phyloP scores from a whole-genome alignment of 2,797 vertebrate genomes.

The Octomys mimax region DNA sequence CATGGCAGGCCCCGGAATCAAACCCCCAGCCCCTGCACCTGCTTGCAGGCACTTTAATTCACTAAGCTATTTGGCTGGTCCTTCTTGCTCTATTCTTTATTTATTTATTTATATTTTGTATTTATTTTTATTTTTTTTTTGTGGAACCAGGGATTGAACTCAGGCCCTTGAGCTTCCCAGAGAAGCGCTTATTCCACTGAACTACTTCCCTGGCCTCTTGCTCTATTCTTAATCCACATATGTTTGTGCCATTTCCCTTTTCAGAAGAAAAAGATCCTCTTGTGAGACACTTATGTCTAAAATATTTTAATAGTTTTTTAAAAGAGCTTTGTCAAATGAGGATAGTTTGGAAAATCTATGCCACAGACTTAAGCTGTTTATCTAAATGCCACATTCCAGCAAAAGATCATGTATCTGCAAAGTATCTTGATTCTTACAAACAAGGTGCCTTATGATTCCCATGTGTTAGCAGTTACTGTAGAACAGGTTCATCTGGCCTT shows the following conservation, averaged over 20 bases:
- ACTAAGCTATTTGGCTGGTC: no score
- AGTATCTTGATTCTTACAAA: conserved; percentile 29
- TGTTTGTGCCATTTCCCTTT: neutral
- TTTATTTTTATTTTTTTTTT: no score
- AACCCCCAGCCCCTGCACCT: no score
- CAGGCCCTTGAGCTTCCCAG: no score
- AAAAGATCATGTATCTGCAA: neutral
- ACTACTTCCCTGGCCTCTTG: no score
- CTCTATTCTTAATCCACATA: neutral
- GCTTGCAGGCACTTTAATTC: no score
- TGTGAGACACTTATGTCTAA: neutral
- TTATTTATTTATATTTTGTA: no score
- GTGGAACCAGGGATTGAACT: no score
- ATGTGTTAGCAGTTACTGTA: neutral
- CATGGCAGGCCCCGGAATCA: no score
- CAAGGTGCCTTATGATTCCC: neutral
- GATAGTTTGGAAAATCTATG: neutral
- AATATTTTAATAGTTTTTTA: conserved; percentile 3
- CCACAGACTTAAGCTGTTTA: neutral
- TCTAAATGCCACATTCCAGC: neutral
- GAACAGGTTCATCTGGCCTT: neutral
- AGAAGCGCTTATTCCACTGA: no score
- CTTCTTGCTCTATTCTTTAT: no score
- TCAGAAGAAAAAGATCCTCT: neutral
- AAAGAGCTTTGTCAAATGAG: neutral